A percentile compares a stretch with the other conserved stretches of the same genome.
Conservation (phyloP, 2,113 vertebrate species). For the Tursiops truncatus region DNA sequence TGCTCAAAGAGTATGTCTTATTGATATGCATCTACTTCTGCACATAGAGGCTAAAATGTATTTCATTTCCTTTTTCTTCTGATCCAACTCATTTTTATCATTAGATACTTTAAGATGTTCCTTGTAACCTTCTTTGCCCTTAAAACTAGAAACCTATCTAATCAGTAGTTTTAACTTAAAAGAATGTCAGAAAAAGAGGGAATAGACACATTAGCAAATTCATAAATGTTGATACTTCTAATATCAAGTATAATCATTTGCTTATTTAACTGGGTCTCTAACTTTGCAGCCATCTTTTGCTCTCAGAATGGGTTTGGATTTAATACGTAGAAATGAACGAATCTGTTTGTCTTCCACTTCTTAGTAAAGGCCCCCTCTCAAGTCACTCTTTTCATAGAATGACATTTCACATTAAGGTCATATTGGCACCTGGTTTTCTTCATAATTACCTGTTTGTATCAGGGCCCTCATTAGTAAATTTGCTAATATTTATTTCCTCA, state of each 20-base stretch:
- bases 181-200: neutral
- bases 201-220: neutral
- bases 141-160: neutral
- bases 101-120: constrained; percentile 23
- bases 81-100: neutral
- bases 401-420: constrained; percentile 28
- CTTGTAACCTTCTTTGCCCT: neutral
- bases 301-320: neutral
- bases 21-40: neutral
- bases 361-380: neutral
- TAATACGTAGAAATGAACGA: neutral
- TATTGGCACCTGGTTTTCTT: constrained; percentile 20
- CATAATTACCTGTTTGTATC: constrained; percentile 40
- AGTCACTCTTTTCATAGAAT: neutral
- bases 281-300: neutral
- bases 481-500: constrained; percentile 45
- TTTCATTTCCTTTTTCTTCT: constrained; percentile 14
- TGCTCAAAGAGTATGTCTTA: neutral
- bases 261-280: neutral
- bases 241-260: neutral
- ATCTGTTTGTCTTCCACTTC: neutral
- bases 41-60: neutral
- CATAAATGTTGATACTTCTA: neutral
- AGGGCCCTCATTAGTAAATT: constrained; percentile 55
- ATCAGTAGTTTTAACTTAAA: neutral